phyloP scores from a whole-genome alignment of 2,113 vertebrate species.

The Bagarius yarrelli region DNA sequence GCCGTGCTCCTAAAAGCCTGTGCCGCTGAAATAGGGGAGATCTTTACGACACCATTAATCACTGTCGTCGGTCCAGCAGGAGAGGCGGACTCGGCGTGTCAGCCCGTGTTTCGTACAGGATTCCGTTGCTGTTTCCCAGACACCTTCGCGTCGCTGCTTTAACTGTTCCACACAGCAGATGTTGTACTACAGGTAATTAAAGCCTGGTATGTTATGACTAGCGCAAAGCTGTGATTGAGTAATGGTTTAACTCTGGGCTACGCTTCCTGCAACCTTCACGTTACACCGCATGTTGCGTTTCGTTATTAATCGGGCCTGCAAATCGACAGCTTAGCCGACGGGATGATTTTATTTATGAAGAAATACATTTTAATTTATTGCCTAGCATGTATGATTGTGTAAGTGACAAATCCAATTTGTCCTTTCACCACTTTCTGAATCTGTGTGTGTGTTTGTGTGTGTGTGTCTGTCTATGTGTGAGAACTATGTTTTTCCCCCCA shows the following conservation, averaged over 20 bases:
- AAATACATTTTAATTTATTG: not conserved
- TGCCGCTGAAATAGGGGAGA: slow-evolving; percentile 45
- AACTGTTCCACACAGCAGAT: slow-evolving; percentile 10
- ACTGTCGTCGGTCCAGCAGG: slow-evolving; percentile 34
- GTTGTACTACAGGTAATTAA: slow-evolving; percentile 32
- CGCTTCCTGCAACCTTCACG: not conserved
- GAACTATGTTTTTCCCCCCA: not conserved
- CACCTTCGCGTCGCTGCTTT: not conserved
- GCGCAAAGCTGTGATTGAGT: slow-evolving; percentile 2
- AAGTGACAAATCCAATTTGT: too few relatives aligned
- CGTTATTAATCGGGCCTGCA: not conserved
- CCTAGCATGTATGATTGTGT: not conserved
- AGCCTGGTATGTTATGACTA: slow-evolving; percentile 28
- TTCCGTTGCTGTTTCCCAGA: not conserved
- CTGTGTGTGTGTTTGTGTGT: not conserved
- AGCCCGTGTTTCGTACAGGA: slow-evolving; percentile 21
- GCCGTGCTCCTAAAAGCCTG: slow-evolving; percentile 18
- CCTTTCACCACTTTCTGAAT: not conserved
- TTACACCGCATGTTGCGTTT: slow-evolving; percentile 9
- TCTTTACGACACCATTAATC: slow-evolving; percentile 58
- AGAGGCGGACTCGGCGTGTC: slow-evolving; percentile 21
- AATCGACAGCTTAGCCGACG: not conserved
- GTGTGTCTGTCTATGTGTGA: not conserved
- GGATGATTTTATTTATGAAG: not conserved
- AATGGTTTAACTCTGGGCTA: slow-evolving; percentile 19